A percentile compares a stretch with the other conserved stretches of the same genome.
Conservation (phyloP, 2,113 vertebrate genomes). For the Silurus meridionalis region DNA sequence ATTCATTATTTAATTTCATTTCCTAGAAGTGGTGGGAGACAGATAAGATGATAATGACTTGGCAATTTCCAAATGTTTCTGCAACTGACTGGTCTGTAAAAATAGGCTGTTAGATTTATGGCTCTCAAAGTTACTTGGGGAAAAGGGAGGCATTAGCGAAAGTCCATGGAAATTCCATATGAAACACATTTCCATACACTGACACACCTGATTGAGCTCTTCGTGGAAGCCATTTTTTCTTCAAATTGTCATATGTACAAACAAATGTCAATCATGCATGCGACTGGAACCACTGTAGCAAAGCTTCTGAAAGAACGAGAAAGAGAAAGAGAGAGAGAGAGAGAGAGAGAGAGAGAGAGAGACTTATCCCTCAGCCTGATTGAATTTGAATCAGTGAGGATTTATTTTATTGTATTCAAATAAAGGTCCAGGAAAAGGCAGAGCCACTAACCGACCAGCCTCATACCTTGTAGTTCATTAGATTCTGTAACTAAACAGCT, state of each 20-base stretch:
- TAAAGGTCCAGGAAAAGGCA: no score
- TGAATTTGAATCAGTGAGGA: not conserved
- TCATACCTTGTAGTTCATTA: not conserved
- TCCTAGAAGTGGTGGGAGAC: no score
- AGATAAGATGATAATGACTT: not conserved
- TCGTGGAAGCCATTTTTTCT: not conserved
- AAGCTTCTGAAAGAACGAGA: not conserved
- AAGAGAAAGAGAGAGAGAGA: not conserved
- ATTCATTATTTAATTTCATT: not conserved
- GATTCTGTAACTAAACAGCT: not conserved
- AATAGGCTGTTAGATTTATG: not conserved
- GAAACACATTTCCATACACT: not conserved
- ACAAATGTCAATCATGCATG: not conserved
- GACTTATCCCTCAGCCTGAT: not conserved
- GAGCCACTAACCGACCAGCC: not conserved
- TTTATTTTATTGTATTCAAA: not conserved
- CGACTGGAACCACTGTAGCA: not conserved
- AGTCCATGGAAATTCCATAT: not conserved
- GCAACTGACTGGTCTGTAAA: not conserved
- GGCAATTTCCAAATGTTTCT: not conserved
- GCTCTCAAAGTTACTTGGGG: not conserved
- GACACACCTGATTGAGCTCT: constrained; percentile 5
- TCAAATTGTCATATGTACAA: constrained; percentile 3
- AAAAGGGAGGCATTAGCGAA: not conserved
- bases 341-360: not conserved